Conservation (phyloP, 92 coral and sea anemone genomes). For the Phenganax marumi region DNA sequence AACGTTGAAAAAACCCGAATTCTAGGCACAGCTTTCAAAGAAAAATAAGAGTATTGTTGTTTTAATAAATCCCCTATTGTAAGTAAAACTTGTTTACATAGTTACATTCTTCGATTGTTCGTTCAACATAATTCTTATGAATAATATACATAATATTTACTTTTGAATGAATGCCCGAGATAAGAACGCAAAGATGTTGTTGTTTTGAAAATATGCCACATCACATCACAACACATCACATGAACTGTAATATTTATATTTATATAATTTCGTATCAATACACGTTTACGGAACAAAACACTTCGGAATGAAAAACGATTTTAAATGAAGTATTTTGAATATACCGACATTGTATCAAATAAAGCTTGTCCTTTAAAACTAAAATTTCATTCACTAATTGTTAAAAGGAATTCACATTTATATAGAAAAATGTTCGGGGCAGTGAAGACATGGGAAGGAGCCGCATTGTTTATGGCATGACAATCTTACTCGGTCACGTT, state of each 20-base stretch:
- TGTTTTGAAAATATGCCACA: slow-evolving; percentile 10
- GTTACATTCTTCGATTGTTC: not conserved
- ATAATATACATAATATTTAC: slow-evolving; percentile 10
- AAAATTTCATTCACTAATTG: not conserved
- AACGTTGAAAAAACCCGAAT: not conserved
- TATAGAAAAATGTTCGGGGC: not conserved
- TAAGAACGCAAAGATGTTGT: not conserved
- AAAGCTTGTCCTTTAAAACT: too few species aligned
- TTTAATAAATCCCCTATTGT: not conserved
- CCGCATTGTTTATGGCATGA: not conserved
- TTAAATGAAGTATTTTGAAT: too few species aligned
- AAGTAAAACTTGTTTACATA: not conserved
- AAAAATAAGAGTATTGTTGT: not conserved
- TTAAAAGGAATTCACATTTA: not conserved
- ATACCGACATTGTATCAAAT: too few species aligned
- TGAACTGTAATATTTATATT: too few species aligned
- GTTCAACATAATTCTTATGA: not conserved
- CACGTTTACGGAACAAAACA: not conserved
- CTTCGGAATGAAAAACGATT: too few species aligned
- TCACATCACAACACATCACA: not conserved
- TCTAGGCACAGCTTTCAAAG: not conserved
- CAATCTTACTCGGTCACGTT: not conserved
- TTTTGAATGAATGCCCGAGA: not conserved
- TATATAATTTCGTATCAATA: not conserved
- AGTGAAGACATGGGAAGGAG: not conserved